Conservation (phyloP, 2,113 vertebrate species). For the Chunga burmeisteri region DNA sequence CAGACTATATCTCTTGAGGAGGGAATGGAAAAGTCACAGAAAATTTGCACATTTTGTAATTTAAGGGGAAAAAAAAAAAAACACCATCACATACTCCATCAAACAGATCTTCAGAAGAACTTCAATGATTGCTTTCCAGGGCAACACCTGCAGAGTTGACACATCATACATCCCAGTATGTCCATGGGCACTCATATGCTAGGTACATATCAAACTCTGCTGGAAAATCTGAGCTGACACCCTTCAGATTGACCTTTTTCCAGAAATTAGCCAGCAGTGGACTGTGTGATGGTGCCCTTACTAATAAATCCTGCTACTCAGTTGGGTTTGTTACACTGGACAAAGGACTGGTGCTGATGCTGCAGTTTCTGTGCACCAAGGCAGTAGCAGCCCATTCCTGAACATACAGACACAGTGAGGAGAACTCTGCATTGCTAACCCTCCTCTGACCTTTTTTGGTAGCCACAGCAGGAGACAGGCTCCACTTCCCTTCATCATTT, state of each 20-base stretch:
- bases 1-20: not conserved
- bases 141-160: not conserved
- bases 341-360: not conserved
- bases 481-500: not conserved
- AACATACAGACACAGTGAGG: not conserved
- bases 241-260: not conserved
- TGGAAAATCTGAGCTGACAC: not conserved
- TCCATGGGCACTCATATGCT: not conserved
- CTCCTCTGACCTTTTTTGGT: not conserved
- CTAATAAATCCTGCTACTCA: not conserved
- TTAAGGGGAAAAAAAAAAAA: not conserved
- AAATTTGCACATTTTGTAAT: not conserved
- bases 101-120: fast-evolving
- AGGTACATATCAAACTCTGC: not conserved
- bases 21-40: not conserved
- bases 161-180: not conserved
- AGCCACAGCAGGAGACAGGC: not conserved
- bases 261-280: not conserved
- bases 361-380: not conserved
- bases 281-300: not conserved
- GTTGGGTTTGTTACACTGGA: not conserved
- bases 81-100: not conserved
- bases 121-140: not conserved
- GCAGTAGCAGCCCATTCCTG: not conserved
- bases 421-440: not conserved